Evolutionary conservation across 2,797 vertebrate species (phyloP), one percentile per base, ranked within the genome.

Genomic region (Myiothlypis chrysogaster): DNA sequence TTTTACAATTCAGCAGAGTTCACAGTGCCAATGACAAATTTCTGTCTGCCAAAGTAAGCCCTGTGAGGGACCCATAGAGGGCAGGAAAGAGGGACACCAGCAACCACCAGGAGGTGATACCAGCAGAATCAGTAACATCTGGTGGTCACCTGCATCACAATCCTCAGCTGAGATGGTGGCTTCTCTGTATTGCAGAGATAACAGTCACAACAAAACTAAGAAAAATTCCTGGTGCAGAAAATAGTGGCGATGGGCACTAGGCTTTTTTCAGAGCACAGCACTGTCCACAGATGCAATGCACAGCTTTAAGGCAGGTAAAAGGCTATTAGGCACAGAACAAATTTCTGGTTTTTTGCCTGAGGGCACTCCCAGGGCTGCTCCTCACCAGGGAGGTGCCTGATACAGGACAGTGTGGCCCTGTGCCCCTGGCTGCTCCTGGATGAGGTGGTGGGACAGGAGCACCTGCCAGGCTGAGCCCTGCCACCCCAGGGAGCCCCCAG

Each of bases 381-480:
- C 25, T 53, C 5, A 18, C 61, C 25, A 57, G 9, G 21, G 19
- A 53, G 15, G 22, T 56, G 15, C 23, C 59, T n/a, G 19, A 28
- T 37, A 39, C 0, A 3, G 22, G 53, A 27, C 24, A 68, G 15
- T 7, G 9, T 35, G 10, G 6, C 32, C 20, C 0, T 0, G 8
- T 25, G 32, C 4, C 25, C 24, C 9, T 63, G 46, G 24, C 19
- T 78, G 27, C 4, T 84, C 16, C 44, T 71, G 37, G 12, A 12
- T 59, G 61, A 24, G n/a, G 24, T 46, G 15, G 22, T 84, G 13
- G 53, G 18, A 60, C 4, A 55, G 57, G 6, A 61, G 1, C 2
- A 4, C 27, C 23, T 73, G 14, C 50, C 39, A 75, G 34, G 12
- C 25, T 9, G 43, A 46, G 57, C 21, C 16, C 27, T 49, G 30